These are phyloP conservation scores for Elanus axillaris DNA, from an alignment of 2,113 vertebrate species.

Conservation along the genomic window DNA sequence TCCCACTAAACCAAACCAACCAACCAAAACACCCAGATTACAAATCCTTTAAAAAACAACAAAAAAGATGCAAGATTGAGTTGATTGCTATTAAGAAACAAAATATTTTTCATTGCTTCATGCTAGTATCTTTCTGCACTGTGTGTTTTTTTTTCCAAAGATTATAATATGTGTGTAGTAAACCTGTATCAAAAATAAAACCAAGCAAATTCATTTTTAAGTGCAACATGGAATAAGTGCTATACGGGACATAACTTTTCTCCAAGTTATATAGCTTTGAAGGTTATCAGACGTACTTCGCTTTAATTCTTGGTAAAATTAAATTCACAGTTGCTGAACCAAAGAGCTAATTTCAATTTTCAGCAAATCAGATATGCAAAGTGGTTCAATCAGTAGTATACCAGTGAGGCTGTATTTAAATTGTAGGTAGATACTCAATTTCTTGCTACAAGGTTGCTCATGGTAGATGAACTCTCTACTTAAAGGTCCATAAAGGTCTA, in stretches of 20 bases:
- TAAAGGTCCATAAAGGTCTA: background rate
- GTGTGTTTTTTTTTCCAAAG: background rate
- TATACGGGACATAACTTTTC: background rate
- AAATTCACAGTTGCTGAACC: background rate
- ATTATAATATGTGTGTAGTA: fast-evolving
- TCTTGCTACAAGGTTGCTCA: background rate
- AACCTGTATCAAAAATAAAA: background rate
- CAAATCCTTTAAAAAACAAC: background rate
- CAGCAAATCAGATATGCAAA: background rate
- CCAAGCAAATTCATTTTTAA: background rate
- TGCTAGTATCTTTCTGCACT: background rate
- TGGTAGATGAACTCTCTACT: background rate
- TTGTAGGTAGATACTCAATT: background rate
- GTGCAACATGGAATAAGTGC: background rate
- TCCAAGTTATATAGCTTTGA: background rate
- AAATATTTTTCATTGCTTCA: background rate
- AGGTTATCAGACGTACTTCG: background rate
- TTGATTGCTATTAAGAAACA: background rate
- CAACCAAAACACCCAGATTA: background rate
- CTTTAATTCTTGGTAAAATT: background rate
- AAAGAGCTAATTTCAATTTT: background rate
- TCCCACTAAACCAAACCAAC: background rate
- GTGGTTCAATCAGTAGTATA: background rate
- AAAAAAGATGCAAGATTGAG: background rate
- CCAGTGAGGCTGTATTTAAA: background rate